A percentile compares a stretch with the other conserved stretches of the same genome.
These are phyloP conservation scores for Vandiemenella viatica DNA, from an alignment of 2,888 invertebrate genomes.

Conservation along the genomic window DNA sequence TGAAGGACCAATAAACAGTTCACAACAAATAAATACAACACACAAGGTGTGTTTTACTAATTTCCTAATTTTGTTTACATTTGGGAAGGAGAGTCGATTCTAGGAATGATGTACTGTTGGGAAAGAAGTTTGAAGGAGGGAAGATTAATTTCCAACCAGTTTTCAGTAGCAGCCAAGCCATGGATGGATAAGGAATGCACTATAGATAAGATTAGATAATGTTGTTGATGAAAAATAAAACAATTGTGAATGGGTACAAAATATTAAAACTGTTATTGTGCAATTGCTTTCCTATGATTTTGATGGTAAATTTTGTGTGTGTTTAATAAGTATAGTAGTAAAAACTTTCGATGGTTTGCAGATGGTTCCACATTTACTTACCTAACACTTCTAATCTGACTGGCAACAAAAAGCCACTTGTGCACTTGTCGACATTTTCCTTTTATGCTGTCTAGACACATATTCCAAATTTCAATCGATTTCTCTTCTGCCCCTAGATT, in stretches of 20 bases:
- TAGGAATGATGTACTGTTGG: too few species aligned
- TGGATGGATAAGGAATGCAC: too few species aligned
- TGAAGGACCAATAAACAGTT: too few species aligned
- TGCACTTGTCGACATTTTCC: conserved; percentile 72
- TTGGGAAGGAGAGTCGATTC: too few species aligned
- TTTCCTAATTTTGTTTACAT: too few species aligned
- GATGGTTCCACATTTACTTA: conserved; percentile 23
- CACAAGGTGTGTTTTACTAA: too few species aligned
- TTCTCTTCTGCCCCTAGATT: conserved; percentile 90
- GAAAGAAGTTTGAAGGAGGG: too few species aligned
- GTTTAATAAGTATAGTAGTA: too few species aligned
- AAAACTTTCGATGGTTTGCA: background rate
- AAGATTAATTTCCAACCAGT: too few species aligned
- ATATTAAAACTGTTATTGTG: background rate
- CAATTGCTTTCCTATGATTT: background rate
- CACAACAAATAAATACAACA: too few species aligned
- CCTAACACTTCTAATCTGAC: conserved; percentile 77
- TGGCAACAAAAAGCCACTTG: conserved; percentile 85
- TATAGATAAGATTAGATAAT: too few species aligned
- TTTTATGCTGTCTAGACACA: conserved; percentile 63
- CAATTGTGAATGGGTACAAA: background rate
- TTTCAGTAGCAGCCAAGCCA: too few species aligned
- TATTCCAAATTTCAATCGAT: conserved; percentile 74
- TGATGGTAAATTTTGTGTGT: background rate
- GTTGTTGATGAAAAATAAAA: background rate